Base-by-base conservation (phyloP, 2,797 vertebrate species). In the Setipinna tenuifilis region DNA sequence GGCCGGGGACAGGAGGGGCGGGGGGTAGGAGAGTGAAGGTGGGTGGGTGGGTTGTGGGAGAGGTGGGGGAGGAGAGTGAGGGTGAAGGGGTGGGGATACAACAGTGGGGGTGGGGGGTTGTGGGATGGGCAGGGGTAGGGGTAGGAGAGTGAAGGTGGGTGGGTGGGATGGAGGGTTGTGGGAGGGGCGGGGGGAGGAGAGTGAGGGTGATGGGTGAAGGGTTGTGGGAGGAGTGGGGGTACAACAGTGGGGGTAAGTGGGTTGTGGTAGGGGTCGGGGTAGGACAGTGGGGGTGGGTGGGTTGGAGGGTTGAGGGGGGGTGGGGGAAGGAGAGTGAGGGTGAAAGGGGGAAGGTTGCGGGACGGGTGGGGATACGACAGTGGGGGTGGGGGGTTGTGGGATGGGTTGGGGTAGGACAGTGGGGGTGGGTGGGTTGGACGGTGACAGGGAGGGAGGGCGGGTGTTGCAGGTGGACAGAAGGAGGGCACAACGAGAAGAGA, bases 1-100 rank as follows among this genome's bases (percentile, higher is more conserved):
- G 93, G 89, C 83, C 89, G 86, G 85, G n/a, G 90, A 91, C 88
- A 87, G 87, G 86, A 68, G 50, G 87, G 89, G 89, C 91, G 81
- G 62, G 82, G 81, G 14, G 44, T 9, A 58, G 83, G 68, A 21
- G 41, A 61, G 35, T 21, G 57, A 54, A 41, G 35, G 7, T 28
- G 25, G 6, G 23, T 44, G 58, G 14, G 28, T n/a, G 59, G 35
- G 23, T 9, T 54, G 7, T 2, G 6, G 12, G 50, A 54, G 10
- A 48, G 46, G 46, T 48, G 35, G n/a, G 58, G 31, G 44, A 44
- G 44, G 65, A 86, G 48, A 62, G 44, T 28, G 21, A 50, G 2
- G 48, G 71, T 3, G 21, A 23, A 71, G 21, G 19, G 21, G 61
- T 21, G 9, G 83, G 82, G 6, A 41, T 19, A 23, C n/a, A 44